These are phyloP conservation scores for Ceratitis capitata DNA, from an alignment of 1,140 invertebrate genomes.

Conservation along the genomic window DNA sequence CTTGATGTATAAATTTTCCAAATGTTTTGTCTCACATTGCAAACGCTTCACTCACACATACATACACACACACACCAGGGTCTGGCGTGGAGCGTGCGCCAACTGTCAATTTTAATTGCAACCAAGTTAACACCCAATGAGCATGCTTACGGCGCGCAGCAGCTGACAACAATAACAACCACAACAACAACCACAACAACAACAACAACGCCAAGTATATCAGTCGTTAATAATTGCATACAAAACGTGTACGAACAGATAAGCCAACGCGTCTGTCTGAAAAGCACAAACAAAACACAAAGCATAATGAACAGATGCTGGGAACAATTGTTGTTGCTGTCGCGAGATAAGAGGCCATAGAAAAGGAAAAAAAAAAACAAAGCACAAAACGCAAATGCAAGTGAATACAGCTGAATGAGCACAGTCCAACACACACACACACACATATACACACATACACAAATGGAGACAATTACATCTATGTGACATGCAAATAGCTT, in stretches of 20 bases:
- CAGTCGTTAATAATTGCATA: neutral
- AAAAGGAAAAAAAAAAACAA: neutral
- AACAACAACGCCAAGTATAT: neutral
- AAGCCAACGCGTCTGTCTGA: neutral
- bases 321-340: constrained; percentile 1
- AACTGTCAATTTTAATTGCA: constrained; percentile 36
- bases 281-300: neutral
- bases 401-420: neutral
- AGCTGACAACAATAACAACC: neutral
- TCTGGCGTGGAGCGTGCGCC: constrained; percentile 10
- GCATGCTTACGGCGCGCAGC: constrained; percentile 17
- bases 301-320: neutral
- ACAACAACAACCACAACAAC: neutral
- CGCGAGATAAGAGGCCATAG: neutral
- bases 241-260: neutral
- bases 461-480: neutral
- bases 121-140: constrained; percentile 22
- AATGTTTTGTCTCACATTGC: neutral
- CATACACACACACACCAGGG: too few species aligned
- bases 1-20: neutral
- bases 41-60: neutral
- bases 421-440: neutral
- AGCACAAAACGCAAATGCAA: neutral
- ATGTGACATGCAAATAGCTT: neutral
- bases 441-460: neutral